A percentile compares a stretch with the other conserved stretches of the same genome.
phyloP scores from a whole-genome alignment of 2,888 invertebrate genomes.

The Drosophila eohydei region DNA sequence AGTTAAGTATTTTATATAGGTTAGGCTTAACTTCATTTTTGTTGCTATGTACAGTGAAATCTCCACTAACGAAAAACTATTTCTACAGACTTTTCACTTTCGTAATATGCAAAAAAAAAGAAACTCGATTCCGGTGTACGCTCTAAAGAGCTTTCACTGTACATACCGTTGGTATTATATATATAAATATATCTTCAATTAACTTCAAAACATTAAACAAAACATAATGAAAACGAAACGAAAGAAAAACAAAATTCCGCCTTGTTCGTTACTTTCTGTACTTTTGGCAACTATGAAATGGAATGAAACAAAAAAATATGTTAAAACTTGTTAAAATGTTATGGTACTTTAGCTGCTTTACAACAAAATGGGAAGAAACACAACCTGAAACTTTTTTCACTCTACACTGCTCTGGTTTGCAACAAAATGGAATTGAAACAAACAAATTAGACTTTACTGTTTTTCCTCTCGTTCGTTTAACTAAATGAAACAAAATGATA shows the following conservation, averaged over 20 bases:
- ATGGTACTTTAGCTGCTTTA: neutral
- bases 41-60: neutral
- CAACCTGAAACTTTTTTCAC: too few relatives aligned
- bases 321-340: neutral
- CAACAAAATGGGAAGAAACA: neutral
- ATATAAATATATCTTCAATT: neutral
- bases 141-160: neutral
- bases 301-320: neutral
- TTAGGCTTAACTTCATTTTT: neutral
- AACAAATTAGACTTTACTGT: too few relatives aligned
- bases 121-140: neutral
- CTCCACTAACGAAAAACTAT: too few relatives aligned
- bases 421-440: neutral
- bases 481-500: neutral
- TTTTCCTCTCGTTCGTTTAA: neutral
- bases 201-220: neutral
- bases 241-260: neutral
- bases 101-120: neutral
- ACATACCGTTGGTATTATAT: neutral
- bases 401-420: neutral
- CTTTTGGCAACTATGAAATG: neutral
- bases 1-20: neutral
- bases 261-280: neutral
- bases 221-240: neutral
- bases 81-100: neutral